Base-by-base conservation (phyloP, 2,797 vertebrate genomes). In the Bradypus variegatus region DNA sequence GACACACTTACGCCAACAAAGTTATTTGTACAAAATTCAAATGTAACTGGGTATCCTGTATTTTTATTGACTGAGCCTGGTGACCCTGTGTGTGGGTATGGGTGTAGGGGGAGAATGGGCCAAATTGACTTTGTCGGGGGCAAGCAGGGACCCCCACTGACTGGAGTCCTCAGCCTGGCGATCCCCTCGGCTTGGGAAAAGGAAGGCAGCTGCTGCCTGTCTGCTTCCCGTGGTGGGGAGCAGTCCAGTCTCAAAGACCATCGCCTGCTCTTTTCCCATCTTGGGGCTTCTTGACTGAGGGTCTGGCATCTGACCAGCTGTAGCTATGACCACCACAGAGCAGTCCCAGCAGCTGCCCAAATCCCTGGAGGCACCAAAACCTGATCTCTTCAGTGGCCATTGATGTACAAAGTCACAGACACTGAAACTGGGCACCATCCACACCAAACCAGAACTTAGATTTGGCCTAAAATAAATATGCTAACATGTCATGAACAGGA, bases 401-500 rank as follows among this genome's bases (percentile, higher is more conserved):
- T 0, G 2, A 62, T 50, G 36, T 45, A 58, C n/a, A 73, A 78
- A 83, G 48, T 45, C 64, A 18, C 4, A 55, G 36, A 58, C 27
- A 81, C 55, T 73, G 38, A 58, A 58, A 84, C 38, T 65, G 2
- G 75, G 33, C 50, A 86, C n/a, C 62, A 53, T 48, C 41, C 15
- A 65, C 77, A 31, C 19, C 73, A 89, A 69, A 86, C 36, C 50
- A 83, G 70, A 67, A 45, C 36, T 82, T 38, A 78, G 16, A 38
- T 65, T 76, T 84, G 45, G 38, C 85, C 72, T 90, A 58, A 86
- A 92, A 79, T 82, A 78, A 95, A 65, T 36, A 90, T 64, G 33
- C 33, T 80, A 60, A 48, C 33, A n/a, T n/a, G 72, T 38, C 15
- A n/a, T 29, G 53, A 81, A 80, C 31, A 88, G 81, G 72, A 92